Evolutionary conservation across 1,140 invertebrate species (phyloP), one percentile per base, ranked within the genome.

Genomic region (Penaeus japonicus): DNA sequence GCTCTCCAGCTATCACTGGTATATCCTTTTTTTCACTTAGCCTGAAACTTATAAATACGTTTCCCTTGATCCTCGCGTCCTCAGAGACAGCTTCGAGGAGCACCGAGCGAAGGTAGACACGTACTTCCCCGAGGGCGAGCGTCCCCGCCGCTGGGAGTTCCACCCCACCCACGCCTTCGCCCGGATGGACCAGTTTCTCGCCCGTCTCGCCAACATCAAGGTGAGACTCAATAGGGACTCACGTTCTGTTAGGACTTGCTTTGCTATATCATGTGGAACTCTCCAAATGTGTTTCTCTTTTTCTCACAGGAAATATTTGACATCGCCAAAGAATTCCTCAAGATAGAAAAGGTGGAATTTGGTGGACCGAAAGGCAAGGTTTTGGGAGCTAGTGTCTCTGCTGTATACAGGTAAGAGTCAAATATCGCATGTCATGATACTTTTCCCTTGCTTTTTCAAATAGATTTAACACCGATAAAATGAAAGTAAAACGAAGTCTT

Each of bases 311-410:
- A 96, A 94, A 96, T 99, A 91, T 98, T 99, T 92, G 95, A 97
- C 92, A 98, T 97, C 4, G 96, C 98, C 2, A 92, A 97, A 83
- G 98, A 99, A 93, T 99, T 99, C 92, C 95, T 96, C 91, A 98
- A 99, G 92, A 93, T 99, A 87, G 98, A 98, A 93, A 98, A 98
- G 93, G 96, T 99, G 53, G 98, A 99, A 94, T 96, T 99, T 90
- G 97, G 98, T 85, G 98, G 98, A 12, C 94, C 98, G 88, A 96
- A 97, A 92, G 97, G 98, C 70, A 95, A 96, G 90, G 95, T 95
- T 27, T 93, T 98, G 4, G 97, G 96, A 91, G 93, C 94, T 4
- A 94, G 96, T 91, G 95, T 97, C 24, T 87, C 89, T 39, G 77
- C 90, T n/a, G 90, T 91, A 18, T 90, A 90, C 84, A 90, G 88